Base-by-base conservation (phyloP, 2,888 invertebrate species). In the Zaprionus bogoriensis region DNA sequence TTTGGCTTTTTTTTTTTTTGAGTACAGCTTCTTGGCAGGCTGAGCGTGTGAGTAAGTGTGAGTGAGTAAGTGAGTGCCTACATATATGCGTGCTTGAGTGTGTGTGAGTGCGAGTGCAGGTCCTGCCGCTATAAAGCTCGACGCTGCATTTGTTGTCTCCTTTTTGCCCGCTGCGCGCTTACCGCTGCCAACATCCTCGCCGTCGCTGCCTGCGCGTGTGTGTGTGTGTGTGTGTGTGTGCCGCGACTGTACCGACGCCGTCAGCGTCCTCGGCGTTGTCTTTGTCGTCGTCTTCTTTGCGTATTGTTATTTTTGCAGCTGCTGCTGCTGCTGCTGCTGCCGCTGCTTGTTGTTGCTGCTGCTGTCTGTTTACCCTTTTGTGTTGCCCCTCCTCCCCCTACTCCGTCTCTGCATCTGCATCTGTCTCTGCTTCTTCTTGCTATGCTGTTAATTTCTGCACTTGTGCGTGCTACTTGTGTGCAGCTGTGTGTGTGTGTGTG, bases 231-330 rank as follows among this genome's bases (percentile, higher is more conserved):
- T 60, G 19, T 60, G n/a, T 27, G 27, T 27, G 45, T 42, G 59
- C 22, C 36, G 76, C 58, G 66, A 74, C 75, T 72, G 71, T 74
- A 72, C 72, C 70, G 32, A 63, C 30, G 44, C 14, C 12, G n/a
- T 25, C 27, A 64, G 52, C 63, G 63, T 67, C 74, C 68, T 74
- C 28, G 20, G 41, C 41, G 53, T 70, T 71, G 69, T 64, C 54
- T 63, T 63, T 59, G 58, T 45, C 58, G 74, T 32, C 32, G 45
- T 58, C 55, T 70, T 67, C 73, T 62, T 74, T 68, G 64, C 58
- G 69, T 68, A 74, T 74, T 74, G 54, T 64, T 64, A 59, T 69
- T 74, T 74, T 71, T 71, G 71, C 71, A 74, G 74, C 70, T 74
- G 71, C 69, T 36, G 62, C 41, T 54, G 44, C n/a, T 48, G 32